Evolutionary conservation across 2,797 vertebrate species (phyloP).

Genomic region (Macropus fuliginosus): DNA sequence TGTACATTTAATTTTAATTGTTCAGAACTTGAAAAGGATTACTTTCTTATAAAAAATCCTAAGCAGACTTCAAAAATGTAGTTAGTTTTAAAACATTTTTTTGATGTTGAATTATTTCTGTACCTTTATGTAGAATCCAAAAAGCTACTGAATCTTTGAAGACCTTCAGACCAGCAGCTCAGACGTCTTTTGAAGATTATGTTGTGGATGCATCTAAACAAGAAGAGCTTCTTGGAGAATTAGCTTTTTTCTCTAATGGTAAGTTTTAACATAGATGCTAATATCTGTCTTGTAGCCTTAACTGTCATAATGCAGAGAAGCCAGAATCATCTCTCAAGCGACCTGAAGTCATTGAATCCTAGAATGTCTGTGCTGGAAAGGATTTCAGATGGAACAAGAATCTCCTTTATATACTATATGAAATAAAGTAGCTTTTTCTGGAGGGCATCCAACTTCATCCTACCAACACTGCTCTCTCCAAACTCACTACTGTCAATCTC

Average conservation of each 20-base stretch:
- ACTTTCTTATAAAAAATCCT: neutral
- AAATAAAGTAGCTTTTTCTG: neutral
- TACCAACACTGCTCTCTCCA: neutral
- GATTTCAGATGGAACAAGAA: neutral
- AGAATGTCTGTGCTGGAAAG: neutral
- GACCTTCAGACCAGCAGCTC: conserved; percentile 93
- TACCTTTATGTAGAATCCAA: conserved; percentile 90
- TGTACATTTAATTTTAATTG: neutral
- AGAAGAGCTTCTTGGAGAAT: conserved; percentile 91
- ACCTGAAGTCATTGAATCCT: neutral
- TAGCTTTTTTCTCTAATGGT: conserved; percentile 92
- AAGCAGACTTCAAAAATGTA: neutral
- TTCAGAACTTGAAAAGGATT: neutral
- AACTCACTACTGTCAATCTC: neutral
- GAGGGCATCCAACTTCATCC: neutral
- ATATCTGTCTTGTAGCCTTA: neutral
- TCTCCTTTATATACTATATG: neutral
- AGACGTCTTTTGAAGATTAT: conserved; percentile 95
- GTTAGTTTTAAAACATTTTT: conserved; percentile 5
- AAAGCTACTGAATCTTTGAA: conserved; percentile 95
- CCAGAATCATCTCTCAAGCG: neutral
- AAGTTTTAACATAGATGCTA: neutral
- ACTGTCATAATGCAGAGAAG: neutral
- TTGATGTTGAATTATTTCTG: neutral
- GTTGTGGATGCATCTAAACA: conserved; percentile 92